Conservation (phyloP, 2,113 vertebrate genomes). For the Ptilonorhynchus violaceus region DNA sequence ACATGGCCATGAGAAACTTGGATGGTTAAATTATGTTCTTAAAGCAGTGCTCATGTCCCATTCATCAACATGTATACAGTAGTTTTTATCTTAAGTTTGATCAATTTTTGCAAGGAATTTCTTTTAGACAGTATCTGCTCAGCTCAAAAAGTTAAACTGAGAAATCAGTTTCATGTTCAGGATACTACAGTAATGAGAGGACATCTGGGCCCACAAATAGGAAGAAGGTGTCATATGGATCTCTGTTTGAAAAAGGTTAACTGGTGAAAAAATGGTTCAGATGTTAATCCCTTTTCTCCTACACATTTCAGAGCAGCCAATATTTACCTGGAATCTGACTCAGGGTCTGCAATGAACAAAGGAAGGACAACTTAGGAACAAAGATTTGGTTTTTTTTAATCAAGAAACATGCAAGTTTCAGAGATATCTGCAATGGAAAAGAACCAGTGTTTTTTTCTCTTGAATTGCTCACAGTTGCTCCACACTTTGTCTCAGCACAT, state of each 20-base stretch:
- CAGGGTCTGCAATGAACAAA: not conserved
- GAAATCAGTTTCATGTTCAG: not conserved
- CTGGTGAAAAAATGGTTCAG: not conserved
- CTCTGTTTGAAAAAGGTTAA: not conserved
- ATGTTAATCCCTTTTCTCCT: not conserved
- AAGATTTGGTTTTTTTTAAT: not conserved
- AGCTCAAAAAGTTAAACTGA: not conserved
- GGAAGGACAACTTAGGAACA: not conserved
- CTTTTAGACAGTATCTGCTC: not conserved
- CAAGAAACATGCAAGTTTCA: not conserved
- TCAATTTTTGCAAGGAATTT: not conserved
- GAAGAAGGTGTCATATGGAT: fast-evolving
- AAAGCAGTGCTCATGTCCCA: not conserved
- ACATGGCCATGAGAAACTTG: not conserved
- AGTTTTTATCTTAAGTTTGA: not conserved
- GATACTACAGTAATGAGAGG: not conserved
- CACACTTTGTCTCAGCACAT: not conserved
- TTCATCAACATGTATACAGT: not conserved
- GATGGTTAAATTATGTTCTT: not conserved
- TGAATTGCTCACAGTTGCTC: not conserved
- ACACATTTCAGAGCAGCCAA: not conserved
- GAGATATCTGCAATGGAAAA: not conserved
- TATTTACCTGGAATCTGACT: not conserved
- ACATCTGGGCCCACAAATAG: not conserved
- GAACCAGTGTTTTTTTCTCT: not conserved